These are phyloP conservation scores for Napeogenes sylphis DNA, from an alignment of 2,888 invertebrate species.

Conservation along the genomic window DNA sequence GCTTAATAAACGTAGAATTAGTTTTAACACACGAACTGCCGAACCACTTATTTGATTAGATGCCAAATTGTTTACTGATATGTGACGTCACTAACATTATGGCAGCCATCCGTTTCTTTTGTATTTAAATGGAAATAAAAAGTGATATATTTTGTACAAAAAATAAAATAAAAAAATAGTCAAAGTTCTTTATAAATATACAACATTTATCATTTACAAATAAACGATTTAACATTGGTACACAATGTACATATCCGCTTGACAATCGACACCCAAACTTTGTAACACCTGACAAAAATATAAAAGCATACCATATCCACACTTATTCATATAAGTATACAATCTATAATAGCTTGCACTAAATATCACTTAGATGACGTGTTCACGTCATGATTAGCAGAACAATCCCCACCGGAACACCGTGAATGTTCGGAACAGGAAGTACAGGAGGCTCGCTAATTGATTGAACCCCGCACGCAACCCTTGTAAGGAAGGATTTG, in stretches of 20 bases:
- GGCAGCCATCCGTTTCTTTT: no score
- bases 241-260: conserved; percentile 5
- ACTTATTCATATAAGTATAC: conserved; percentile 6
- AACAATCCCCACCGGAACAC: conserved; percentile 60
- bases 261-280: conserved; percentile 7
- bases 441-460: conserved; percentile 69
- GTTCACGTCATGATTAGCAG: conserved; percentile 43
- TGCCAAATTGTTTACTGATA: not conserved
- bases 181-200: no score
- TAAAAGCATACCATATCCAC: conserved; percentile 1
- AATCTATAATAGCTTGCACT: conserved; percentile 5
- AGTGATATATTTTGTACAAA: no score
- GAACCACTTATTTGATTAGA: not conserved
- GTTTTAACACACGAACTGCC: not conserved
- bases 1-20: no score
- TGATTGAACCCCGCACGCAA: conserved; percentile 64
- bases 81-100: conserved; percentile 10
- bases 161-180: no score
- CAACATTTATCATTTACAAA: not conserved
- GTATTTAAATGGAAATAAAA: no score
- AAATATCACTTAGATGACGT: conserved; percentile 38
- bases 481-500: conserved; percentile 46
- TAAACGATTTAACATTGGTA: conserved; percentile 10
- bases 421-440: conserved; percentile 74
- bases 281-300: conserved; percentile 11